phyloP scores from a whole-genome alignment of 1,140 invertebrate species.

The Drosophila ohnishii region DNA sequence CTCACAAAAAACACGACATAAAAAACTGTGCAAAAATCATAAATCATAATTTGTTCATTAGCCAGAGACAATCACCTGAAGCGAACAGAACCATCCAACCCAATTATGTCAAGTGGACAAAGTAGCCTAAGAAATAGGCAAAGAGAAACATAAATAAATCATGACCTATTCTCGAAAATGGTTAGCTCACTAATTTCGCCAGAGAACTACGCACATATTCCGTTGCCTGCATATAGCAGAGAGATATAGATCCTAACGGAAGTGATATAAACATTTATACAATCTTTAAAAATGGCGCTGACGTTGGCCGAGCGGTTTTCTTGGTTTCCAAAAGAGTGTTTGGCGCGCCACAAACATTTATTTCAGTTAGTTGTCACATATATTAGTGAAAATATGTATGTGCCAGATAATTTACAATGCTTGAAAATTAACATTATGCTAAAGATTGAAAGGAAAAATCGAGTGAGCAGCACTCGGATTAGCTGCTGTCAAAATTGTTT shows the following conservation, averaged over 20 bases:
- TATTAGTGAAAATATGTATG: conserved; percentile 51
- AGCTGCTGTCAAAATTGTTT: conserved; percentile 63
- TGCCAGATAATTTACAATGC: conserved; percentile 66
- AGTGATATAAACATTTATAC: conserved; percentile 69
- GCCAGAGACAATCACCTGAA: conserved; percentile 61
- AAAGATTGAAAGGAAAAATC: conserved; percentile 24
- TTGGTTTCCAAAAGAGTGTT: conserved; percentile 43
- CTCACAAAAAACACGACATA: neutral
- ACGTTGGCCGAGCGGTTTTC: conserved; percentile 53
- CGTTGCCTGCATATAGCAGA: conserved; percentile 22
- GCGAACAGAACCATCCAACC: conserved; percentile 45
- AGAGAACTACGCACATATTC: conserved; percentile 29
- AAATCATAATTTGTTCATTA: conserved; percentile 54
- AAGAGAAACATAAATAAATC: conserved; percentile 64
- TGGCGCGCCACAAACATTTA: conserved; percentile 28
- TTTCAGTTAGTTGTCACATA: conserved; percentile 62
- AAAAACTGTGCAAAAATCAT: conserved; percentile 26
- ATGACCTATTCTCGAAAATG: conserved; percentile 68
- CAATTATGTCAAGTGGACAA: conserved; percentile 65
- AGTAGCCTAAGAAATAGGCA: conserved; percentile 42
- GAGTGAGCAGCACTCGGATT: conserved; percentile 43
- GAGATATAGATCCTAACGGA: conserved; percentile 62
- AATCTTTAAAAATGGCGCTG: conserved; percentile 76
- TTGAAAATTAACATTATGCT: conserved; percentile 48
- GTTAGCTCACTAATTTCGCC: conserved; percentile 41